Base-by-base conservation (phyloP, 2,888 invertebrate species). In the Autographa gamma region DNA sequence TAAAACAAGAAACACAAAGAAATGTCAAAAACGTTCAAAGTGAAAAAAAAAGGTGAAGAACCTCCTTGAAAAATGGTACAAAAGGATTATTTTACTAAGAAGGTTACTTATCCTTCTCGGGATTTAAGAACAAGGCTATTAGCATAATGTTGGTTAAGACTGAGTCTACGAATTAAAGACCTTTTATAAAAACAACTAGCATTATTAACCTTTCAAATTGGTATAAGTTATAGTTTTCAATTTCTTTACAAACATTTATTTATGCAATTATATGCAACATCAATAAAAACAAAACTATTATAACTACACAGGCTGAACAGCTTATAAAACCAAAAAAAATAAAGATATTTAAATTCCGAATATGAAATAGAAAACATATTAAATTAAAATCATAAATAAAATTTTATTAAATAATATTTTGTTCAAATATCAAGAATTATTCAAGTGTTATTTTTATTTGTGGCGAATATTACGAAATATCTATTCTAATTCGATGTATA, bases 101-200 rank as follows among this genome's bases (percentile, higher is more conserved):
- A 67, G 60, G 66, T 69, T 74, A 79, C 79, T 74, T 71, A 74
- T 63, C 74, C 72, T 77, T 69, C 72, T 31, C 60, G 19, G 58
- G 63, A 71, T 72, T 85, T 80, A 77, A 73, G 77, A 80, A 84
- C 74, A 83, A 82, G 81, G 71, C 67, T 69, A 89, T 90, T 89
- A 87, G 75, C 89, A 89, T 90, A 89, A 89, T 86, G 83, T 76
- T 79, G 75, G 81, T 81, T 69, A 61, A 72, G 81, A 67, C 79
- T 71, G 76, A 73, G 74, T 79, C 74, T 76, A 71, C 66, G 72
- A 70, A 76, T 67, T 59, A 69, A 77, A 63, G 71, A 65, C 18
- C n/a, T 73, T 74, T 79, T 74, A 56, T 60, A 64, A 66, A 66
- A 19, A 61, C 43, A 64, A 77, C 63, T 6, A 48, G 48, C 14